Percentiles rank a stretch among this genome's conserved stretches.
Conservation (phyloP, 1,140 invertebrate species). For the Sitophilus oryzae region DNA sequence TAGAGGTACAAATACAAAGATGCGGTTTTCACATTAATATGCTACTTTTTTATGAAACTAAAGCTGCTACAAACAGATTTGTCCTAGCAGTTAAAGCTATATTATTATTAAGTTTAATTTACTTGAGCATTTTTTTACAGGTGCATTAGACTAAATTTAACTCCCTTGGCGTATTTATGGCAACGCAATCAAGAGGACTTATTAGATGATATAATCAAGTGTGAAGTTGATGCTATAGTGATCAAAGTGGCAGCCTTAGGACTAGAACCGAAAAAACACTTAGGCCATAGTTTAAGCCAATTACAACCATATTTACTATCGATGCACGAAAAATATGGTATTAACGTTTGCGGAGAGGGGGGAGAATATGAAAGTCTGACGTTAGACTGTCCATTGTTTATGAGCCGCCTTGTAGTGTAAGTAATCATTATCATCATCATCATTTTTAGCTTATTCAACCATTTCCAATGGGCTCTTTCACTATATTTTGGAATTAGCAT, state of each 20-base stretch:
- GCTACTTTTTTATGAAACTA: too few relatives aligned
- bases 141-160: slow-evolving; percentile 82
- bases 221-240: slow-evolving; percentile 85
- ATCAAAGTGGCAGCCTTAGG: slow-evolving; percentile 95
- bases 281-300: slow-evolving; percentile 80
- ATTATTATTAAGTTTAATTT: too few relatives aligned
- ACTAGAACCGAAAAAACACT: slow-evolving; percentile 76
- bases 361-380: slow-evolving; percentile 99
- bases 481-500: too few relatives aligned
- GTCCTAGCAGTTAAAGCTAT: too few relatives aligned
- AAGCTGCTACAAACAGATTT: too few relatives aligned
- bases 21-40: too few relatives aligned
- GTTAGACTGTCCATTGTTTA: slow-evolving; percentile 92
- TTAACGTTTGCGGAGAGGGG: slow-evolving; percentile 98
- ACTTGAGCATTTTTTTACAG: too few relatives aligned
- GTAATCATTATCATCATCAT: slow-evolving; percentile 45
- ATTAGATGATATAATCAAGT: slow-evolving; percentile 95
- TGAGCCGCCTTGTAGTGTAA: slow-evolving; percentile 84
- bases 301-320: slow-evolving; percentile 79
- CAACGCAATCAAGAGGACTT: slow-evolving; percentile 88
- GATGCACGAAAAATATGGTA: slow-evolving; percentile 90
- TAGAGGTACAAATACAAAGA: too few relatives aligned
- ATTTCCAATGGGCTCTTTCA: too few relatives aligned
- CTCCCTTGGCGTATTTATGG: slow-evolving; percentile 90
- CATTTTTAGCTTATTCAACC: too few relatives aligned